These are phyloP conservation scores for Oryzias melastigma DNA, from an alignment of 2,113 vertebrate species.

Conservation along the genomic window DNA sequence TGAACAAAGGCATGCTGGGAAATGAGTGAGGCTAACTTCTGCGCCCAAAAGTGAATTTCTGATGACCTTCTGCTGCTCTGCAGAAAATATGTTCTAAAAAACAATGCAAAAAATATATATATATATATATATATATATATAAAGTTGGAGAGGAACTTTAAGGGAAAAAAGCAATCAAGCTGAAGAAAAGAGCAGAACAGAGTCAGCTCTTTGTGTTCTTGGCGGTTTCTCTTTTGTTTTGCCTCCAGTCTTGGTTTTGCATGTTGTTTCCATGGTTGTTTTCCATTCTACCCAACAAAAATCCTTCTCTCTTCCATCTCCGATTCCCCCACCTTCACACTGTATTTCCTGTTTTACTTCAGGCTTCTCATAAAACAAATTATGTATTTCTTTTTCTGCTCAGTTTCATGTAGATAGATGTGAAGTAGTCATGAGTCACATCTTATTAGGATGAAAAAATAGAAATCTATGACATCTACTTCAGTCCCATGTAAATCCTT, in stretches of 20 bases:
- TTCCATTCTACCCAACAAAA: conserved; percentile 92
- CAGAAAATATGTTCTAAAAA: too few species aligned
- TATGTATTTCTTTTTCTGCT: not conserved
- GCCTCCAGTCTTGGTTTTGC: conserved; percentile 88
- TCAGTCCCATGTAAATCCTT: conserved; percentile 14
- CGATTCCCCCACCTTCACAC: conserved; percentile 1
- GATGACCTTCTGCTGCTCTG: too few species aligned
- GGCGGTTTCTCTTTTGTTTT: conserved; percentile 90
- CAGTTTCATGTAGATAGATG: conserved; percentile 17
- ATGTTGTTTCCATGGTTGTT: conserved; percentile 93
- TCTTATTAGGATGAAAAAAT: conserved; percentile 45
- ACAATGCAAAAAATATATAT: too few species aligned
- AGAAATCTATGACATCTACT: conserved; percentile 62
- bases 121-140: too few species aligned
- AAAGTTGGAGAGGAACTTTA: too few species aligned
- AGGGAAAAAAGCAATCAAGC: too few species aligned
- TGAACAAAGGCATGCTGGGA: too few species aligned
- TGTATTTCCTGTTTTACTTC: conserved; percentile 15
- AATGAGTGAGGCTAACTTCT: too few species aligned
- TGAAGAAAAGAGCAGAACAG: too few species aligned
- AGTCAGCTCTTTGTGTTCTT: conserved; percentile 70
- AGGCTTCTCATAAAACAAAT: not conserved
- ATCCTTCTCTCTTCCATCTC: conserved; percentile 77
- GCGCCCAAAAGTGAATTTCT: too few species aligned
- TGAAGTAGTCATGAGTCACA: too few species aligned